Percentiles rank a stretch among this genome's conserved stretches.
phyloP scores from a whole-genome alignment of 2,888 invertebrate genomes.

The Idaea biselata region DNA sequence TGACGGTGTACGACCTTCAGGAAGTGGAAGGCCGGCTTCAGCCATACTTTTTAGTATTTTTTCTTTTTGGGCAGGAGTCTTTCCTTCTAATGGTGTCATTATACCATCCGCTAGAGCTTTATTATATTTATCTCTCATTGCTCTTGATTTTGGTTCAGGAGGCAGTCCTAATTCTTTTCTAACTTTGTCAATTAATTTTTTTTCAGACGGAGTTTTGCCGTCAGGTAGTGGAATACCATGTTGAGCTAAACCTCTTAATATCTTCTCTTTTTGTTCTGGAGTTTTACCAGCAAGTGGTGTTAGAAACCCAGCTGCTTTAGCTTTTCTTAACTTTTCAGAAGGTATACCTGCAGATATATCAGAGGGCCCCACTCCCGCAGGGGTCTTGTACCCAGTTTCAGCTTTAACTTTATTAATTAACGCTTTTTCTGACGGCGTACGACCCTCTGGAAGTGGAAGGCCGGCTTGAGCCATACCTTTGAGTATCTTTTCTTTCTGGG shows the following conservation, averaged over 20 bases:
- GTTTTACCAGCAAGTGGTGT: slow-evolving; percentile 33
- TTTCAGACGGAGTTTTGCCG: slow-evolving; percentile 35
- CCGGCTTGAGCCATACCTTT: slow-evolving; percentile 23
- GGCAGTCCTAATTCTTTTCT: slow-evolving; percentile 36
- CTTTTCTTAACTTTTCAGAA: slow-evolving; percentile 37
- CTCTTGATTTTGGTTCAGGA: slow-evolving; percentile 27
- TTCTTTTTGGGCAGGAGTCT: slow-evolving; percentile 28
- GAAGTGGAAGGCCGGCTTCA: slow-evolving; percentile 29
- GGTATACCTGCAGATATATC: background rate
- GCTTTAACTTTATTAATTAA: slow-evolving; percentile 26
- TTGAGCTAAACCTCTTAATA: slow-evolving; percentile 28
- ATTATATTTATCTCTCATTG: slow-evolving; percentile 17
- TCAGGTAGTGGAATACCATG: slow-evolving; percentile 36
- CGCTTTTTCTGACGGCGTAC: slow-evolving; percentile 30
- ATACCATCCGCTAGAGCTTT: slow-evolving; percentile 27
- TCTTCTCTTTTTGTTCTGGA: slow-evolving; percentile 32
- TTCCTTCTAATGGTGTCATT: slow-evolving; percentile 31
- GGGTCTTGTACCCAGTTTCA: slow-evolving; percentile 7
- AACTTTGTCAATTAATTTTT: slow-evolving; percentile 31
- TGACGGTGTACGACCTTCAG: slow-evolving; percentile 33
- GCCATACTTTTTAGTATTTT: slow-evolving; percentile 25
- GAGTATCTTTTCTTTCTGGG: slow-evolving; percentile 35
- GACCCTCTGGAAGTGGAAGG: slow-evolving; percentile 29
- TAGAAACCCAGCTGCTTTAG: slow-evolving; percentile 28
- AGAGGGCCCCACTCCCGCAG: background rate